phyloP scores from a whole-genome alignment of 1,140 invertebrate genomes.

The Druon quercuslanigerum region DNA sequence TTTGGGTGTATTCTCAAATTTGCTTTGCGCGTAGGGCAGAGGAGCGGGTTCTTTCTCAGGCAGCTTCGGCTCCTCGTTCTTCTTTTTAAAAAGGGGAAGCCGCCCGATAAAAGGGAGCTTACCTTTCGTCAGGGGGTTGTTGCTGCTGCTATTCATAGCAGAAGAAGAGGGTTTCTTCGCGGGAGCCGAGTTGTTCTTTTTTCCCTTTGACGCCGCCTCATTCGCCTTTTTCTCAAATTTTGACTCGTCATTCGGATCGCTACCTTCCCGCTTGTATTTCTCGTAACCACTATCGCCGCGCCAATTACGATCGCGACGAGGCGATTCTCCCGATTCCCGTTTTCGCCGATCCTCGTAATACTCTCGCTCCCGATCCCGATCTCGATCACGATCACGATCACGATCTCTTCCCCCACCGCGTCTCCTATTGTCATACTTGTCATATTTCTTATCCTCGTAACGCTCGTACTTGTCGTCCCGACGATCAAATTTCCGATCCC shows the following conservation, averaged over 20 bases:
- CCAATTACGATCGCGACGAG: slow-evolving; percentile 66
- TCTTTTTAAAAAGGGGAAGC: slow-evolving; percentile 82
- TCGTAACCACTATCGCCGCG: slow-evolving; percentile 66
- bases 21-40: slow-evolving; percentile 70
- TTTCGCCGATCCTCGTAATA: slow-evolving; percentile 71
- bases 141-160: too few species aligned
- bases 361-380: slow-evolving; percentile 64
- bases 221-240: slow-evolving; percentile 74
- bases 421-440: slow-evolving; percentile 68
- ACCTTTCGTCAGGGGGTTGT: slow-evolving; percentile 63
- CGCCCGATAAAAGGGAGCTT: slow-evolving; percentile 83
- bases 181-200: slow-evolving; percentile 53
- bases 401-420: slow-evolving; percentile 55
- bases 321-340: slow-evolving; percentile 65
- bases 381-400: slow-evolving; percentile 57
- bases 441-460: slow-evolving; percentile 69
- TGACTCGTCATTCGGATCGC: slow-evolving; percentile 68
- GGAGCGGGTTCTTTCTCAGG: slow-evolving; percentile 70
- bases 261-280: slow-evolving; percentile 67
- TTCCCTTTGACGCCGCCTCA: slow-evolving; percentile 60
- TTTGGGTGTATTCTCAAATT: slow-evolving; percentile 71
- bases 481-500: slow-evolving; percentile 66
- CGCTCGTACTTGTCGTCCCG: slow-evolving; percentile 70
- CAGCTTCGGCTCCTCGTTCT: slow-evolving; percentile 71
- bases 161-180: slow-evolving; percentile 55